Conservation (phyloP, 2,797 vertebrate species). For the Protosalanx chinensis region DNA sequence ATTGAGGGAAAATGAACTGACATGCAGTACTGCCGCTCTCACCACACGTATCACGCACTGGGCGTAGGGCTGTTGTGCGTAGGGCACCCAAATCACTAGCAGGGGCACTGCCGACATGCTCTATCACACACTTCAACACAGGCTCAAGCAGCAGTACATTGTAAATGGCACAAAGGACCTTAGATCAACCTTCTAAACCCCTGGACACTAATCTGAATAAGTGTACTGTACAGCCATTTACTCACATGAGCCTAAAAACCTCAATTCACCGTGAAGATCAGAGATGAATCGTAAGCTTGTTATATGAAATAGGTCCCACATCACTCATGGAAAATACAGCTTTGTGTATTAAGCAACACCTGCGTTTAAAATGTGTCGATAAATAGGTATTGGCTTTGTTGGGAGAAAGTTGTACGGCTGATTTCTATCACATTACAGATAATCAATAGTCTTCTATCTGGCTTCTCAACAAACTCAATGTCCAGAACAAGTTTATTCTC, state of each 20-base stretch:
- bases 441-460: conserved; percentile 32
- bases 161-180: conserved; percentile 42
- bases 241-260: conserved; percentile 37
- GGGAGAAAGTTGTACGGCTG: conserved; percentile 36
- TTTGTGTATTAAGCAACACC: conserved; percentile 20
- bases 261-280: conserved; percentile 31
- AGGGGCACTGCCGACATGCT: background rate
- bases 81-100: too few species aligned
- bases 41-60: too few species aligned
- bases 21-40: too few species aligned
- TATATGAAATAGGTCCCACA: conserved; percentile 26
- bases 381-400: conserved; percentile 14
- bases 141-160: conserved; percentile 37
- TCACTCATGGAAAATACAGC: conserved; percentile 21
- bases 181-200: conserved; percentile 30
- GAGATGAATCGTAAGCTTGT: conserved; percentile 18
- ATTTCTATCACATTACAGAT: conserved; percentile 41
- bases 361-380: background rate
- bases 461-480: conserved; percentile 23
- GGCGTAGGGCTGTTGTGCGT: too few species aligned
- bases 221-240: conserved; percentile 28
- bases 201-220: conserved; percentile 37
- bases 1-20: background rate
- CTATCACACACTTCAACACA: background rate
- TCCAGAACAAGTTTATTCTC: conserved; percentile 32